Conservation (phyloP, 2,113 vertebrate species). For the Corythornis cristatus region DNA sequence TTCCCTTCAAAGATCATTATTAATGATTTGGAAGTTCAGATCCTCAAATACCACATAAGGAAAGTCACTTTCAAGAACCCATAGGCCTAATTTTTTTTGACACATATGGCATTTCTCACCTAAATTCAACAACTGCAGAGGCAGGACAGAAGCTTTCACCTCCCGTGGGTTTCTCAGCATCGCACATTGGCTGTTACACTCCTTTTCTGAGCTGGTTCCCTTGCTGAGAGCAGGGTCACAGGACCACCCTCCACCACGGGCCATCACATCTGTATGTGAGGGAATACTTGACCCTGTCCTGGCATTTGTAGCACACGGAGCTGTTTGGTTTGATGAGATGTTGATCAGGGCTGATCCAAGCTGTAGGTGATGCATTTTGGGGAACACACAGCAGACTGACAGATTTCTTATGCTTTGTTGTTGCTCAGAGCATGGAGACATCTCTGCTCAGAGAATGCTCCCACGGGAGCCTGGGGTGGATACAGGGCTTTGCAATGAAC, state of each 20-base stretch:
- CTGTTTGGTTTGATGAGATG: not conserved
- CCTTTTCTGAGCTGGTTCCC: not conserved
- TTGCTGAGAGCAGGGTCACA: not conserved
- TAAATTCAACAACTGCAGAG: not conserved
- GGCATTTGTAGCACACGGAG: accelerated
- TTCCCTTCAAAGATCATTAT: conserved; percentile 18
- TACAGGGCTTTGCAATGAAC: not conserved
- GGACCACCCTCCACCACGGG: not conserved
- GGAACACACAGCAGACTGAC: too few species aligned
- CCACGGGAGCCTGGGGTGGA: not conserved
- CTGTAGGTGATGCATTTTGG: accelerated
- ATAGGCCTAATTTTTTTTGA: not conserved
- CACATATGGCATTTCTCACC: not conserved
- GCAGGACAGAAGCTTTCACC: not conserved
- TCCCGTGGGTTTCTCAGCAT: not conserved
- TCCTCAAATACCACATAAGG: not conserved
- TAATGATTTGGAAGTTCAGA: not conserved
- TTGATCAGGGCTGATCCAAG: not conserved
- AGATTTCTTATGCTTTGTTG: not conserved
- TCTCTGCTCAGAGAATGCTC: not conserved
- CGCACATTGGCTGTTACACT: accelerated
- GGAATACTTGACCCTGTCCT: not conserved
- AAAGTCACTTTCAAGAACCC: not conserved
- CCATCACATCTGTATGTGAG: not conserved
- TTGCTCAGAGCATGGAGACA: not conserved